Evolutionary conservation across 1,140 invertebrate genomes (phyloP), one percentile per base, ranked within the genome.

Genomic region (Drosophila quadrilineata): DNA sequence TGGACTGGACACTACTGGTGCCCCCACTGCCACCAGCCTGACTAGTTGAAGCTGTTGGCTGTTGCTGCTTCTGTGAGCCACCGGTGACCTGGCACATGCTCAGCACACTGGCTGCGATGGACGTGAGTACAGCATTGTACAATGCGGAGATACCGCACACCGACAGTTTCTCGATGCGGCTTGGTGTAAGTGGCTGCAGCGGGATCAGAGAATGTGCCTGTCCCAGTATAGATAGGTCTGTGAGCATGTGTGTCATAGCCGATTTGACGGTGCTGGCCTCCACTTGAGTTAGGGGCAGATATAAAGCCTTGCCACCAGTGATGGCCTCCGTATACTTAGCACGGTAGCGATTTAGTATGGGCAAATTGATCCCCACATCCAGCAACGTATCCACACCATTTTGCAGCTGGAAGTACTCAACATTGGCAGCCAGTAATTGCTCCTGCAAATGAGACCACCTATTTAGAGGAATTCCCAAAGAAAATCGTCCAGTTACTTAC

Each of bases 161-260:
- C 0, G 93, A 95, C 19, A 98, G 91, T 82, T 96, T 95, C 33
- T 94, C 93, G 43, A 98, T 92, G 77, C 96, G 94, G 2, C 92
- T 93, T 0, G 94, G 92, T 3, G 94, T 97, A 38, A 98, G 91
- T 0, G 97, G 97, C 89, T 98, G 97, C 17, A 98, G 88, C 0
- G 58, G 62, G 1, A 96, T 97, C 50, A 98, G 89, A 9, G 95
- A 95, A 54, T 98, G 91, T 1, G 96, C 95, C 68, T 94, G 93
- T 77, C 94, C 94, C 28, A 96, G 93, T 38, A 97, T 93, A 36
- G 93, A 94, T 33, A 98, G 93, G 84, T 98, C 97, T 65, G 94
- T 94, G 16, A 96, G 92, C 22, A 97, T 97, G 68, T 91, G 92
- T 75, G 53, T 82, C 69, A 89, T 67, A 21, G 87, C 77, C 65